phyloP scores from a whole-genome alignment of 1,140 invertebrate species.

The Thaumatotibia leucotreta region DNA sequence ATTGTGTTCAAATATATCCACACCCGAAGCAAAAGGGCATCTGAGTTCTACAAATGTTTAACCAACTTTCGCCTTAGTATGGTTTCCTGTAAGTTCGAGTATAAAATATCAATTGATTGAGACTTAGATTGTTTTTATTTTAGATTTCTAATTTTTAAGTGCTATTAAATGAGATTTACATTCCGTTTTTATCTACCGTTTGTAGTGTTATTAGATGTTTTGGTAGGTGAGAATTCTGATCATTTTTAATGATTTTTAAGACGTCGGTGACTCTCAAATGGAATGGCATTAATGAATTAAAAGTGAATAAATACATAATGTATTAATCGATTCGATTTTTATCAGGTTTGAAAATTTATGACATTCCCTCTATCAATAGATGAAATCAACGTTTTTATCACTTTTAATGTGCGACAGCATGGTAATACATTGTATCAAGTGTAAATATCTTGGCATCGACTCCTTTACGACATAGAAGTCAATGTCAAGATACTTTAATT shows the following conservation, averaged over 20 bases:
- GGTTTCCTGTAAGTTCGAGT: neutral
- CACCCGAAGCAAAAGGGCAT: neutral
- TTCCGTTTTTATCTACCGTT: neutral
- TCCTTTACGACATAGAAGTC: neutral
- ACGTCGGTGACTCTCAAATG: neutral
- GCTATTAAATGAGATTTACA: neutral
- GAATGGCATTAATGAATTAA: neutral
- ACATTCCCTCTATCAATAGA: neutral
- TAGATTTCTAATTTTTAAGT: neutral
- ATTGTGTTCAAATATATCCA: constrained; percentile 16
- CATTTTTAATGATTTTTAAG: neutral
- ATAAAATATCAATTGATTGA: neutral
- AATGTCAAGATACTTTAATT: too few species aligned
- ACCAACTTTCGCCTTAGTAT: neutral
- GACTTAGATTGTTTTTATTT: neutral
- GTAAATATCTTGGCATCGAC: neutral
- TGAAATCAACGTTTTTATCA: too few species aligned
- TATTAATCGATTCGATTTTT: neutral
- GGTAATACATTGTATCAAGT: too few species aligned
- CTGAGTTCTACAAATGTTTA: neutral
- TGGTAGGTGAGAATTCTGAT: neutral
- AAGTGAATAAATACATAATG: neutral
- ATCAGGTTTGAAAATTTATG: neutral
- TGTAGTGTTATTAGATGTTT: constrained; percentile 3
- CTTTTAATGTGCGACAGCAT: too few species aligned